Conservation (phyloP, 2,113 vertebrate genomes). For the Willisornis vidua region DNA sequence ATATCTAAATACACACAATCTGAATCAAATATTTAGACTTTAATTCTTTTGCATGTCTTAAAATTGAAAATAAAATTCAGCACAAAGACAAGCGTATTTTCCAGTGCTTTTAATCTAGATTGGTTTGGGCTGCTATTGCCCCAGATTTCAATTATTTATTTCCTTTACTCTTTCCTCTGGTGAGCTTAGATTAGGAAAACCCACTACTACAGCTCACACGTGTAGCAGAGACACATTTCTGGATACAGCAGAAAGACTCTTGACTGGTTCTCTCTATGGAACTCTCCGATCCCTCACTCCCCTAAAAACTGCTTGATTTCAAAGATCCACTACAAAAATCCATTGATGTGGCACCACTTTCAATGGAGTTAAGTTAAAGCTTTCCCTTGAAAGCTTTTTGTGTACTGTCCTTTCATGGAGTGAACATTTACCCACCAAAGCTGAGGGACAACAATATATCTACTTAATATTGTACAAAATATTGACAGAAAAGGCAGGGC, state of each 20-base stretch:
- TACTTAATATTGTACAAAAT: not conserved
- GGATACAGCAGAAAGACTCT: not conserved
- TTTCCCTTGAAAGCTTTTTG: conserved; percentile 4
- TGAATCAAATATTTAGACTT: not conserved
- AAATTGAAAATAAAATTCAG: not conserved
- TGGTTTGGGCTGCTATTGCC: not conserved
- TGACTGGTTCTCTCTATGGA: fast-evolving
- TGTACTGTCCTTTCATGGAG: not conserved
- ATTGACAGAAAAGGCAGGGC: not conserved
- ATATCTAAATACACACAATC: not conserved
- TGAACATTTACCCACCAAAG: not conserved
- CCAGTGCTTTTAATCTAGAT: not conserved
- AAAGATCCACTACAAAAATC: not conserved
- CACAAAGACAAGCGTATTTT: not conserved
- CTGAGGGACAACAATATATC: not conserved
- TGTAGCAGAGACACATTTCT: not conserved
- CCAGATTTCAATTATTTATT: not conserved
- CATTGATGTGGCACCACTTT: not conserved
- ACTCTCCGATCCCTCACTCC: not conserved
- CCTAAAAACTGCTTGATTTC: not conserved
- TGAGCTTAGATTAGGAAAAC: not conserved
- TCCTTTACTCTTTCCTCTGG: not conserved
- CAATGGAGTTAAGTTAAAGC: not conserved
- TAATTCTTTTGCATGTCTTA: not conserved
- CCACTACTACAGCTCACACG: not conserved